phyloP scores from a whole-genome alignment of 2,113 vertebrate species.

The Oceanodroma tethys region DNA sequence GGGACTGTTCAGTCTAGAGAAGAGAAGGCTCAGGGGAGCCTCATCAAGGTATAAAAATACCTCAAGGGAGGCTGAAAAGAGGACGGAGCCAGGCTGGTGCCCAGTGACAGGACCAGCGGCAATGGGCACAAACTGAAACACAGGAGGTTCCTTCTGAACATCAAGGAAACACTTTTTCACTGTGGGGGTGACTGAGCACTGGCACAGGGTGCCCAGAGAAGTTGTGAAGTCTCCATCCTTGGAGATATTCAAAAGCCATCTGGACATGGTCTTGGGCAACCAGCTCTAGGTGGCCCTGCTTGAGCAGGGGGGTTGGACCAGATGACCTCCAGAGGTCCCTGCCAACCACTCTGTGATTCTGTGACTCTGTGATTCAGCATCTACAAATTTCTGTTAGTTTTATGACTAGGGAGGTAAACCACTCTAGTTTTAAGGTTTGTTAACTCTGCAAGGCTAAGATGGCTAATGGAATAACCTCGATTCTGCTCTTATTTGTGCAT shows the following conservation, averaged over 20 bases:
- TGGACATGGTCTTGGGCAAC: neutral
- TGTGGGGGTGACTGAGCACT: neutral
- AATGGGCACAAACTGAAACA: neutral
- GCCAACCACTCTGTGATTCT: neutral
- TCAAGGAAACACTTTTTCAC: neutral
- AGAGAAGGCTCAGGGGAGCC: neutral
- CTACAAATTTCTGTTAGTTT: neutral
- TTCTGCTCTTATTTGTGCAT: neutral
- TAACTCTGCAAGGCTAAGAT: neutral
- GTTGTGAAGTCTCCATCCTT: neutral
- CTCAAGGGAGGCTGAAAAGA: neutral
- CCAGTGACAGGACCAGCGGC: neutral
- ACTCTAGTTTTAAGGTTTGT: neutral
- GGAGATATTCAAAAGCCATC: neutral
- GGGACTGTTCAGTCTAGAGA: neutral
- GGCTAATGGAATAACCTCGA: neutral
- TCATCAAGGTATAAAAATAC: neutral
- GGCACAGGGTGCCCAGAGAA: neutral
- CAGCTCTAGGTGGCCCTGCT: neutral
- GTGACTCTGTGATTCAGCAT: neutral
- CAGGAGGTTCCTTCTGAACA: neutral
- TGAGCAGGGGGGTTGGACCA: neutral
- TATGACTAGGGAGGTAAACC: neutral
- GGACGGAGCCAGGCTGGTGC: neutral
- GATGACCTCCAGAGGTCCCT: neutral